Conservation (phyloP, 2,113 vertebrate species). For the Petrocephalus zakoni region DNA sequence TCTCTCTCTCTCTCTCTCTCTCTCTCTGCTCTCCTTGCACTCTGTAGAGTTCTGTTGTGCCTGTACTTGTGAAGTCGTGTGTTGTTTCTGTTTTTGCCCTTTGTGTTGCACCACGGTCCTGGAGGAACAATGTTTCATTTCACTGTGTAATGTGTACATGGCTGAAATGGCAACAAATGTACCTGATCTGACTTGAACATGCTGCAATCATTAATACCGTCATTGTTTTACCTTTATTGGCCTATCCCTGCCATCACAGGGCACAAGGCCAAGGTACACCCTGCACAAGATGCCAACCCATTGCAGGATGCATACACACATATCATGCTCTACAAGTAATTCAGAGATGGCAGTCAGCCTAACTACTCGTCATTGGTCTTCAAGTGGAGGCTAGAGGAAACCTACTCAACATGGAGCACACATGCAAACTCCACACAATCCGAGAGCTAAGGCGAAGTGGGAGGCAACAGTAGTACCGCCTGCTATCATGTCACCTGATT, state of each 20-base stretch:
- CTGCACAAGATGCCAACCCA: not conserved
- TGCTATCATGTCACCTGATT: not conserved
- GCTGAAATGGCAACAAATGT: too few relatives aligned
- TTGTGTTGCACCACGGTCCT: too few relatives aligned
- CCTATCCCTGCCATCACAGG: not conserved
- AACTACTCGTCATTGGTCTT: not conserved
- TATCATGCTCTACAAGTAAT: not conserved
- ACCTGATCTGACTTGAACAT: not conserved
- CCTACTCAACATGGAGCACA: not conserved
- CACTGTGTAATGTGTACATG: too few relatives aligned
- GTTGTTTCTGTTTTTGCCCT: too few relatives aligned
- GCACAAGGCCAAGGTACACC: not conserved
- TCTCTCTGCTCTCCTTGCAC: too few relatives aligned
- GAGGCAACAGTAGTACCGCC: not conserved
- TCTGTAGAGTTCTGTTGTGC: too few relatives aligned
- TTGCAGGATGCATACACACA: not conserved
- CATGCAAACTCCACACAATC: not conserved
- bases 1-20: too few relatives aligned
- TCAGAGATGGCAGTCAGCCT: not conserved
- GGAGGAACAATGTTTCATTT: too few relatives aligned
- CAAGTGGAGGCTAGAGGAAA: not conserved
- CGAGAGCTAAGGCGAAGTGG: not conserved
- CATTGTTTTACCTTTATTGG: not conserved
- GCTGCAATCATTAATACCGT: not conserved
- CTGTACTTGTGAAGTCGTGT: too few relatives aligned